A percentile compares a stretch with the other conserved stretches of the same genome.
These are phyloP conservation scores for Byasa hedistus DNA, from an alignment of 2,888 invertebrate genomes.

Conservation along the genomic window DNA sequence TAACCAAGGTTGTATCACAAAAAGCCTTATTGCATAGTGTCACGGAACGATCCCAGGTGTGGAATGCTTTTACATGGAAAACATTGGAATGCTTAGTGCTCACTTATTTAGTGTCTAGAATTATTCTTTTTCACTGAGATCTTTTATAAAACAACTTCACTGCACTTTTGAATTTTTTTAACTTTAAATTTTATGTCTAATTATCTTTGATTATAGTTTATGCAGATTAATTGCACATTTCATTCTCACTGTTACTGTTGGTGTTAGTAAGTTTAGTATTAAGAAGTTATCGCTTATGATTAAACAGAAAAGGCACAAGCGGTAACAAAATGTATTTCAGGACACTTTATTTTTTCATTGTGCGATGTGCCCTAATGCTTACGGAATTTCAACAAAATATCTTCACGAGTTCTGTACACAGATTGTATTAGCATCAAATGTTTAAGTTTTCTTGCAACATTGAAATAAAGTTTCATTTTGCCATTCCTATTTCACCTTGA, in stretches of 20 bases:
- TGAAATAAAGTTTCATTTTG: conserved; percentile 10
- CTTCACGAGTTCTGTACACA: neutral
- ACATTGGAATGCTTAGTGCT: conserved; percentile 63
- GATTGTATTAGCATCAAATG: neutral
- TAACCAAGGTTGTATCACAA: conserved; percentile 37
- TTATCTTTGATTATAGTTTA: too few species aligned
- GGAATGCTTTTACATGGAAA: conserved; percentile 70
- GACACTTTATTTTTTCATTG: too few species aligned
- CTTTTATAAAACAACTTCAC: neutral
- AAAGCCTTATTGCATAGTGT: conserved; percentile 67
- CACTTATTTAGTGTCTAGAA: conserved; percentile 30
- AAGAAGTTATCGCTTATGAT: too few species aligned
- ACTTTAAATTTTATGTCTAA: too few species aligned
- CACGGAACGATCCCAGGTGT: conserved; percentile 74
- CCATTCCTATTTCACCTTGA: neutral
- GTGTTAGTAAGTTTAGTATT: too few species aligned
- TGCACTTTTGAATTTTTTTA: too few species aligned
- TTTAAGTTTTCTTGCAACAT: conserved; percentile 2
- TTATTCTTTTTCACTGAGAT: conserved; percentile 26
- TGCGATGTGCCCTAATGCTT: too few species aligned
- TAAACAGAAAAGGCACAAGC: too few species aligned
- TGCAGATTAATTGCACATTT: too few species aligned
- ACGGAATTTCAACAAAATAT: too few species aligned
- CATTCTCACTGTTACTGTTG: too few species aligned
- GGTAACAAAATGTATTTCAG: too few species aligned